phyloP scores from a whole-genome alignment of 2,113 vertebrate genomes.

The Pseudopodoces humilis region DNA sequence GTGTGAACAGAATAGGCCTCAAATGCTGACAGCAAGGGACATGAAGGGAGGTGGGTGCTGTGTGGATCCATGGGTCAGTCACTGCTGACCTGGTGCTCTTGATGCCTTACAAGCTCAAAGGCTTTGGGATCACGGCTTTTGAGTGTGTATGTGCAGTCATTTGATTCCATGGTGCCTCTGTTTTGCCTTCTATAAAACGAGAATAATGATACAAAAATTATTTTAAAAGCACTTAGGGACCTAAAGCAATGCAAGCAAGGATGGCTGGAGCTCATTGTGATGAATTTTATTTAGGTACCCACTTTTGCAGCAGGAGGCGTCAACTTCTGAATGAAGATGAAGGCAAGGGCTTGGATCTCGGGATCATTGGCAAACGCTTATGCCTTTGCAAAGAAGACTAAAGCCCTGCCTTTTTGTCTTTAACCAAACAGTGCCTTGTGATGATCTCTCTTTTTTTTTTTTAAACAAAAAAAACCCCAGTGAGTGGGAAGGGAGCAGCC shows the following conservation, averaged over 20 bases:
- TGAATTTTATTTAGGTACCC: neutral
- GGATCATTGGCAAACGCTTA: neutral
- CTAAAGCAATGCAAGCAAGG: neutral
- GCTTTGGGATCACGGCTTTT: neutral
- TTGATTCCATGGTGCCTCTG: neutral
- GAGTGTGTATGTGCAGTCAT: fast-evolving
- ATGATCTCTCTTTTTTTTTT: too few species aligned
- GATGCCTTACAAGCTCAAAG: neutral
- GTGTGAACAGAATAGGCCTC: neutral
- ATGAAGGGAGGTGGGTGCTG: neutral
- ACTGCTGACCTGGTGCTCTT: neutral
- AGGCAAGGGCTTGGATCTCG: neutral
- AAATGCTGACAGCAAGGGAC: fast-evolving
- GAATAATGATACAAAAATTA: neutral
- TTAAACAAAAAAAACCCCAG: neutral
- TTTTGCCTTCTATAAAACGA: neutral
- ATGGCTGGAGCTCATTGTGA: neutral
- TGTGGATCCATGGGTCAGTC: neutral
- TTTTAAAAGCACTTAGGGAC: neutral
- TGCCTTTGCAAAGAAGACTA: neutral
- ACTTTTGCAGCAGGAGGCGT: neutral
- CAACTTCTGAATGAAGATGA: neutral
- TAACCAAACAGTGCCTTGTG: neutral
- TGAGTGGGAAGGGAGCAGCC: neutral
- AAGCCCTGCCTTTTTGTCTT: neutral